Conservation (phyloP, 1,140 invertebrate species). For the Drosophila carrolli region DNA sequence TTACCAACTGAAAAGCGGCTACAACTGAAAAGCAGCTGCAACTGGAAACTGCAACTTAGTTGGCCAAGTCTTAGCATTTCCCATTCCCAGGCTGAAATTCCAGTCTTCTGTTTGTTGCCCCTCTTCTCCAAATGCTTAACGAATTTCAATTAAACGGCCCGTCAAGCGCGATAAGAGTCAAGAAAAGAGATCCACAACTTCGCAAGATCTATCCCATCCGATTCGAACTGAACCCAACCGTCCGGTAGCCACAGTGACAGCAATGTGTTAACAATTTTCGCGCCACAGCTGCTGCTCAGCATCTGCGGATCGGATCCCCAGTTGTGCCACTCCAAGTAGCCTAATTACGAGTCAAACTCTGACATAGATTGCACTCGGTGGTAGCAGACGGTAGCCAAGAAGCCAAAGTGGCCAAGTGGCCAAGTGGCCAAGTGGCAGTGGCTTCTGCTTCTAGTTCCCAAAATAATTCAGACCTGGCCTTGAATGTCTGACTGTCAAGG, state of each 20-base stretch:
- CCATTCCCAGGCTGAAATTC: slow-evolving; percentile 56
- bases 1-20: slow-evolving; percentile 39
- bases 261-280: slow-evolving; percentile 82
- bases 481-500: slow-evolving; percentile 17
- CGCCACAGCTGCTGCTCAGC: slow-evolving; percentile 58
- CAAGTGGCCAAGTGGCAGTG: slow-evolving; percentile 18
- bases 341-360: slow-evolving; percentile 74
- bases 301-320: slow-evolving; percentile 31
- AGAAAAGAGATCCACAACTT: slow-evolving; percentile 35
- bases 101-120: slow-evolving; percentile 20
- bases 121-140: slow-evolving; percentile 36
- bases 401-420: slow-evolving; percentile 18
- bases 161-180: slow-evolving; percentile 64
- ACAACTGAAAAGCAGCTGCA: slow-evolving; percentile 39
- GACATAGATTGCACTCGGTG: slow-evolving; percentile 66
- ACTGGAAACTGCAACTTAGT: slow-evolving; percentile 27
- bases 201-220: slow-evolving; percentile 17
- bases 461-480: slow-evolving; percentile 44
- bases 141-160: slow-evolving; percentile 81
- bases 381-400: slow-evolving; percentile 54
- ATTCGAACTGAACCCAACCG: slow-evolving; percentile 9
- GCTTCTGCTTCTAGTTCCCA: slow-evolving; percentile 39
- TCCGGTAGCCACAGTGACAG: slow-evolving; percentile 66
- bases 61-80: slow-evolving; percentile 40
- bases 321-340: slow-evolving; percentile 64